These are phyloP conservation scores for Hecatera dysodea DNA, from an alignment of 2,888 invertebrate genomes.

Conservation along the genomic window DNA sequence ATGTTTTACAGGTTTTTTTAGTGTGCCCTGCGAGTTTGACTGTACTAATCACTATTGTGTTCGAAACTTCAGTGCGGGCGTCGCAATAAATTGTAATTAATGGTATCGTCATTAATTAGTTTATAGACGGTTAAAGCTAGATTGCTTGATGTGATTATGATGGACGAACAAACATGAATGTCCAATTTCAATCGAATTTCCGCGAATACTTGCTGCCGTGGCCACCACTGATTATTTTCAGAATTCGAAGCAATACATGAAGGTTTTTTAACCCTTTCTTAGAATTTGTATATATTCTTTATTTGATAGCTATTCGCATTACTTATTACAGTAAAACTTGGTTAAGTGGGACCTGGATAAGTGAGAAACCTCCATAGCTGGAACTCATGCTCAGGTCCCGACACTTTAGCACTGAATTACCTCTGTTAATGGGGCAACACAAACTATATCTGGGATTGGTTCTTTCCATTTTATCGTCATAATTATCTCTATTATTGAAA, in stretches of 20 bases:
- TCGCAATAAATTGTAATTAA: slow-evolving; percentile 59
- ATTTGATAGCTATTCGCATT: neutral
- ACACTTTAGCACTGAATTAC: too few species aligned
- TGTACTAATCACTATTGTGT: slow-evolving; percentile 71
- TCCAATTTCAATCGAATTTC: neutral
- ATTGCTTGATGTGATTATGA: slow-evolving; percentile 36
- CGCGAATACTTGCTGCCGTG: neutral
- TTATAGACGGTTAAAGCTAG: slow-evolving; percentile 41
- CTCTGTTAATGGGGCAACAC: too few species aligned
- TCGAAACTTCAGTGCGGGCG: slow-evolving; percentile 72
- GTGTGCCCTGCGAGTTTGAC: slow-evolving; percentile 26
- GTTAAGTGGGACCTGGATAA: too few species aligned
- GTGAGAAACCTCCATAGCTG: too few species aligned
- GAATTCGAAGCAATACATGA: neutral
- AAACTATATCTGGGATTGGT: too few species aligned
- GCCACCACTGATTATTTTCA: neutral
- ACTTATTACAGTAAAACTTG: too few species aligned
- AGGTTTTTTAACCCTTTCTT: slow-evolving; percentile 5
- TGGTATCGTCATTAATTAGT: slow-evolving; percentile 43
- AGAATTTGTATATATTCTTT: neutral
- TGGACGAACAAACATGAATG: slow-evolving; percentile 27
- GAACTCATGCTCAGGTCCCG: too few species aligned
- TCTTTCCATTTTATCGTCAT: too few species aligned
- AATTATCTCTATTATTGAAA: too few species aligned
- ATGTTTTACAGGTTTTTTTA: slow-evolving; percentile 10